Percentiles rank a stretch among this genome's conserved stretches.
phyloP scores from a whole-genome alignment of 2,888 invertebrate genomes.

The Pammene fasciana region DNA sequence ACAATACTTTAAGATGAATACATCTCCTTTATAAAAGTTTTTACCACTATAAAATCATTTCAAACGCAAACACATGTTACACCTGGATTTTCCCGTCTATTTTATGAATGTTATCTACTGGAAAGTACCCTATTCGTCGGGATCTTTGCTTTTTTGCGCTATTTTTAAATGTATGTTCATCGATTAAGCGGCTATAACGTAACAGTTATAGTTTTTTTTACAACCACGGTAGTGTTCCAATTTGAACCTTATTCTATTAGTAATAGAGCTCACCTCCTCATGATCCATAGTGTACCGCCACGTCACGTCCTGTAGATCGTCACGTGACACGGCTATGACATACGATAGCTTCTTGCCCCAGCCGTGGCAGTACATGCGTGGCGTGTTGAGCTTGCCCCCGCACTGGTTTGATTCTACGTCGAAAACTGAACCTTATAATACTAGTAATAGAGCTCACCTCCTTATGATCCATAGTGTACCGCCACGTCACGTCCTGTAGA shows the following conservation, averaged over 20 bases:
- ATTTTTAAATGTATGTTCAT: too few species aligned
- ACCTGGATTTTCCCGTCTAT: too few species aligned
- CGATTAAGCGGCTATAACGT: too few species aligned
- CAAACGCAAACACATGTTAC: too few species aligned
- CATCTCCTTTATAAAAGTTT: too few species aligned
- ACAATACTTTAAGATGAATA: too few species aligned
- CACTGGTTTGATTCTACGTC: conserved; percentile 86
- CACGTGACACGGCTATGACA: conserved; percentile 92
- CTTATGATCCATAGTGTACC: conserved; percentile 83
- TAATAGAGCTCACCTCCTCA: conserved; percentile 64
- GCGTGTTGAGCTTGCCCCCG: conserved; percentile 93
- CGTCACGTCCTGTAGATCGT: conserved; percentile 97
- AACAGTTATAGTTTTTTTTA: conserved; percentile 10
- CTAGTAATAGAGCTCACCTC: conserved; percentile 63
- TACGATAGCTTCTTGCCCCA: conserved; percentile 95
- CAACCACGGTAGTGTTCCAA: too few species aligned
- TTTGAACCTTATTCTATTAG: too few species aligned
- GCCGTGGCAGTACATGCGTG: conserved; percentile 94
- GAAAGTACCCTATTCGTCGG: too few species aligned
- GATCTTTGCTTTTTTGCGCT: too few species aligned
- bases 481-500: conserved; percentile 97
- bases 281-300: conserved; percentile 89
- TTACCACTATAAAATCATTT: too few species aligned
- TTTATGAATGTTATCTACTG: too few species aligned
- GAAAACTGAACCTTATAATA: not conserved